These are phyloP conservation scores for Allacma fusca DNA, from an alignment of 2,888 invertebrate genomes.

Conservation along the genomic window DNA sequence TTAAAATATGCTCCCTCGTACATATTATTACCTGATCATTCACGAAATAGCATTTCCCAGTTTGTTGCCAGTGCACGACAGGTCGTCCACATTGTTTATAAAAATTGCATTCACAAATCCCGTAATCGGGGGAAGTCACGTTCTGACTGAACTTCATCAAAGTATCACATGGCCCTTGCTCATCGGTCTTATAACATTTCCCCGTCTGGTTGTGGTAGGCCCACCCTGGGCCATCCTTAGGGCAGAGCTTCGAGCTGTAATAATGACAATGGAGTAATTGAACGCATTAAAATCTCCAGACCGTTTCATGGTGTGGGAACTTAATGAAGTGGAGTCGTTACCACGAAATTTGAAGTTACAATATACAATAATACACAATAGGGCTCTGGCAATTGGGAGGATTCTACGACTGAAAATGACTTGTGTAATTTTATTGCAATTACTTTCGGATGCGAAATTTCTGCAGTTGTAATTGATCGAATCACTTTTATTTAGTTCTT, in stretches of 20 bases:
- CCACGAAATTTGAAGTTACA: too few relatives aligned
- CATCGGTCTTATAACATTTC: conserved; percentile 29
- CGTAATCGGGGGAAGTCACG: not conserved
- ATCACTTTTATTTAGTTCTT: too few relatives aligned
- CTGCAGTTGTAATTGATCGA: too few relatives aligned
- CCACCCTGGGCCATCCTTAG: conserved; percentile 32
- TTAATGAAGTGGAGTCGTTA: too few relatives aligned
- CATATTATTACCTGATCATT: conserved; percentile 28
- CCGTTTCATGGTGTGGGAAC: too few relatives aligned
- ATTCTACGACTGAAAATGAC: too few relatives aligned
- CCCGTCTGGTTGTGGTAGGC: conserved; percentile 34
- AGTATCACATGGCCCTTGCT: conserved; percentile 33
- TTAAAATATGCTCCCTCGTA: too few relatives aligned
- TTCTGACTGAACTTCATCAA: conserved; percentile 35
- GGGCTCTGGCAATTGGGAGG: too few relatives aligned
- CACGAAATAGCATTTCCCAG: conserved; percentile 41
- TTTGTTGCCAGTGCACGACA: conserved; percentile 32
- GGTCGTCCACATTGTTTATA: conserved; percentile 41
- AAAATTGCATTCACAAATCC: conserved; percentile 36
- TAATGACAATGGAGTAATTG: too few relatives aligned
- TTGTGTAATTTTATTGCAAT: too few relatives aligned
- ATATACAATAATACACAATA: too few relatives aligned
- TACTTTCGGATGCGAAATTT: too few relatives aligned
- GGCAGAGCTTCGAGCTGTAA: conserved; percentile 34
- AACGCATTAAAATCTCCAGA: not conserved